Evolutionary conservation across 1,140 invertebrate genomes (phyloP).

Genomic region (Colletes latitarsis): DNA sequence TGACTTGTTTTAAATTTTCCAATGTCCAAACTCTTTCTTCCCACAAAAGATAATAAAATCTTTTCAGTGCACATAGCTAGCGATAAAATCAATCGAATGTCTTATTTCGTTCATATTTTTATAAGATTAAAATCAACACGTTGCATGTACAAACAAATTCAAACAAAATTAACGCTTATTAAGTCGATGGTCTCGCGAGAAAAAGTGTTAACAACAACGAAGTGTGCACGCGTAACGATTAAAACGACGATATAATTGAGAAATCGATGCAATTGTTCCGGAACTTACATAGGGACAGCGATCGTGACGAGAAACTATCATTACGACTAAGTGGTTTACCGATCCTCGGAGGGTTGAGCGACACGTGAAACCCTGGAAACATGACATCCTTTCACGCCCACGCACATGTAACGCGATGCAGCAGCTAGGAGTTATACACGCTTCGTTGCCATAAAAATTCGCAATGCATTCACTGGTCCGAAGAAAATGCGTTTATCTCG

Average conservation of each 20-base stretch:
- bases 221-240: background rate
- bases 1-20: too few species aligned
- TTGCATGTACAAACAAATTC: too few species aligned
- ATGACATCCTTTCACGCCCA: background rate
- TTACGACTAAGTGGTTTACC: conserved; percentile 30
- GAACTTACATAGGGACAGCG: background rate
- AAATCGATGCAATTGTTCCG: conserved; percentile 10
- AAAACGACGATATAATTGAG: background rate
- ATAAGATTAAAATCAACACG: too few species aligned
- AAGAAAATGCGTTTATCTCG: background rate
- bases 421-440: background rate
- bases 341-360: conserved; percentile 19
- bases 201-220: background rate
- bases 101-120: too few species aligned
- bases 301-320: conserved; percentile 15
- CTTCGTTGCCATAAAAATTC: background rate
- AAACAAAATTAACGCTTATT: background rate
- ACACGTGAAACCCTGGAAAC: conserved; percentile 16
- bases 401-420: background rate
- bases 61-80: too few species aligned
- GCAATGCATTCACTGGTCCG: background rate
- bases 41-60: too few species aligned
- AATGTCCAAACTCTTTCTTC: too few species aligned
- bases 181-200: background rate
- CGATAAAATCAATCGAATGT: too few species aligned